Evolutionary conservation across 2,113 vertebrate species (phyloP).

Genomic region (Leptobrachium leishanense): DNA sequence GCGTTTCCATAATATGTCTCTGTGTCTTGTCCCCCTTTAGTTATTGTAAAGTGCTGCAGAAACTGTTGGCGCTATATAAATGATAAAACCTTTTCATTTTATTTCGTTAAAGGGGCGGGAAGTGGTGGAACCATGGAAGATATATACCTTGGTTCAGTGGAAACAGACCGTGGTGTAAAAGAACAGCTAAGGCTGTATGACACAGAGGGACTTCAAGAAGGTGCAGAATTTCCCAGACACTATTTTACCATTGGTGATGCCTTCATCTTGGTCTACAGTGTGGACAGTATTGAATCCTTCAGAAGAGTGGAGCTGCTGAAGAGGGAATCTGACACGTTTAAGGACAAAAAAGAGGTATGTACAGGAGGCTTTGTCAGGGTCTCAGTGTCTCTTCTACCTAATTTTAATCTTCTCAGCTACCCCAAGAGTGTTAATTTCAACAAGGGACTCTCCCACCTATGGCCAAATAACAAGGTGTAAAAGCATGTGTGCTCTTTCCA

Average conservation of each 20-base stretch:
- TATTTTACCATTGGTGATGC: conserved; percentile 88
- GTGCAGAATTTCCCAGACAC: conserved; percentile 84
- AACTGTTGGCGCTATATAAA: no score
- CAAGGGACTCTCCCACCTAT: no score
- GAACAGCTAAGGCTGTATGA: conserved; percentile 93
- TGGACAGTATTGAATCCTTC: conserved; percentile 88
- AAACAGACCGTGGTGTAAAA: conserved; percentile 86
- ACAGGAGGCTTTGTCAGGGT: not conserved
- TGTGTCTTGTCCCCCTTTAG: no score
- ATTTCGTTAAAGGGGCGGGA: conserved; percentile 69
- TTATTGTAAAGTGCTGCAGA: no score
- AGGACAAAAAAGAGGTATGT: conserved; percentile 91
- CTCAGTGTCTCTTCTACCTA: no score
- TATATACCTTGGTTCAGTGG: conserved; percentile 87
- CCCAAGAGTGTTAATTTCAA: no score
- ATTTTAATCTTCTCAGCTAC: no score
- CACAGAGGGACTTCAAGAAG: conserved; percentile 82
- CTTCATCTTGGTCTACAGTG: conserved; percentile 87
- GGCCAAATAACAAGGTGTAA: no score
- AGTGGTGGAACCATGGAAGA: conserved; percentile 85
- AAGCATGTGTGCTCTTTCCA: no score
- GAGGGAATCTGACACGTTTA: conserved; percentile 87
- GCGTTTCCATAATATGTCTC: no score
- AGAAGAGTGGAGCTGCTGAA: conserved; percentile 84
- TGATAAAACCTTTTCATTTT: conserved; percentile 5